phyloP scores from a whole-genome alignment of 2,113 vertebrate genomes.

The Anser cygnoides region DNA sequence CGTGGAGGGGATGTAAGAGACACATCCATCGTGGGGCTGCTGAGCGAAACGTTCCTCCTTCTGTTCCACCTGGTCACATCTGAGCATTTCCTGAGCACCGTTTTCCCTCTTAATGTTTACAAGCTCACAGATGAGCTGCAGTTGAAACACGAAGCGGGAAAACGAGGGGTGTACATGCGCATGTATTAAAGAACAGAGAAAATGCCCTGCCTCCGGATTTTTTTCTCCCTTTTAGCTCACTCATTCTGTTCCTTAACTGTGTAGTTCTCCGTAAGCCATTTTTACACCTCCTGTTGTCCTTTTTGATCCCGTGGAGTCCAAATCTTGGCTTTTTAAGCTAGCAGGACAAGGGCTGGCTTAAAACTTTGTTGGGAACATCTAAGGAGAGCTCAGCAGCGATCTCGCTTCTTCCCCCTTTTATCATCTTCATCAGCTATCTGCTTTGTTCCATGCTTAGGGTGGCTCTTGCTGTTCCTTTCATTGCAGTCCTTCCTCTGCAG shows the following conservation, averaged over 20 bases:
- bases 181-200: background rate
- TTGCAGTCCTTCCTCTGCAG: background rate
- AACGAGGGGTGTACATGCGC: fast-evolving
- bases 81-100: background rate
- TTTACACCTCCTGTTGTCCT: background rate
- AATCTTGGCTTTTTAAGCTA: background rate
- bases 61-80: background rate
- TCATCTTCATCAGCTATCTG: background rate
- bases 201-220: background rate
- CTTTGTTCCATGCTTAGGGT: fast-evolving
- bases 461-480: background rate
- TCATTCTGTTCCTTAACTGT: background rate
- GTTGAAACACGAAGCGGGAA: background rate
- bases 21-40: background rate
- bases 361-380: background rate
- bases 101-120: background rate
- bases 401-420: background rate
- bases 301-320: background rate
- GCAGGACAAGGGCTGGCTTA: background rate
- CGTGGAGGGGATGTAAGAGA: background rate
- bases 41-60: background rate
- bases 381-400: fast-evolving
- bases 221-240: background rate
- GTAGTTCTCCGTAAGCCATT: background rate
- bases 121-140: background rate